These are phyloP conservation scores for Amphilophus citrinellus DNA, from an alignment of 2,113 vertebrate species.

Conservation along the genomic window DNA sequence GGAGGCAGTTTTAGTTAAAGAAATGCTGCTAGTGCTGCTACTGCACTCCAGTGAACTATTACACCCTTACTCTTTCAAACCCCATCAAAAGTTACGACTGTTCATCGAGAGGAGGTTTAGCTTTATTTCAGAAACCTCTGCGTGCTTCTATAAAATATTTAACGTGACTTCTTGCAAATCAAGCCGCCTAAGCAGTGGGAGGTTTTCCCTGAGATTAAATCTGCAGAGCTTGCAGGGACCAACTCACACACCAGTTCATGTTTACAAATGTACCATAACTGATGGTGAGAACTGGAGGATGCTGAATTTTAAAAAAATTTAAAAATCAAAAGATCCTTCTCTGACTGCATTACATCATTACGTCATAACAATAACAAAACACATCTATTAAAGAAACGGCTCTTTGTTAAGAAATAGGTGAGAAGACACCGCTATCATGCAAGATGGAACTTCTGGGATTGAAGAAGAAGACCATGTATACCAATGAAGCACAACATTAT, in stretches of 20 bases:
- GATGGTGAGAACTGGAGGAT: neutral
- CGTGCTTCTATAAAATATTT: slow-evolving; percentile 59
- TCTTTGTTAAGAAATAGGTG: neutral
- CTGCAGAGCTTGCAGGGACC: neutral
- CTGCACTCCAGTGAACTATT: slow-evolving; percentile 28
- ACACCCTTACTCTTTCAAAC: neutral
- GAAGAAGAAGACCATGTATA: neutral
- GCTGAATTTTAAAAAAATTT: neutral
- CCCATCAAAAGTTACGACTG: slow-evolving; percentile 43
- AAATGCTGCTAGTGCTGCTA: slow-evolving; percentile 2
- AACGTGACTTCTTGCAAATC: slow-evolving; percentile 32
- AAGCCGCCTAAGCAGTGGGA: slow-evolving; percentile 22
- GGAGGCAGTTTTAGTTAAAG: slow-evolving; percentile 1
- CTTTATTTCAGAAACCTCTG: slow-evolving; percentile 31
- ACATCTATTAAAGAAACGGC: neutral
- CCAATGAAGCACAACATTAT: too few relatives aligned
- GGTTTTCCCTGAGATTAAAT: slow-evolving; percentile 4
- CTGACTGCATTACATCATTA: neutral
- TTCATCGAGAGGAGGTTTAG: slow-evolving; percentile 29
- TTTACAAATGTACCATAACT: slow-evolving; percentile 13
- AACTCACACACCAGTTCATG: neutral
- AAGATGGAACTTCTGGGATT: neutral
- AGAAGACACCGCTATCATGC: accelerated
- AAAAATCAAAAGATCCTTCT: neutral
- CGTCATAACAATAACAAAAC: neutral